Conservation (phyloP, 2,113 vertebrate genomes). For the Serinus canaria region DNA sequence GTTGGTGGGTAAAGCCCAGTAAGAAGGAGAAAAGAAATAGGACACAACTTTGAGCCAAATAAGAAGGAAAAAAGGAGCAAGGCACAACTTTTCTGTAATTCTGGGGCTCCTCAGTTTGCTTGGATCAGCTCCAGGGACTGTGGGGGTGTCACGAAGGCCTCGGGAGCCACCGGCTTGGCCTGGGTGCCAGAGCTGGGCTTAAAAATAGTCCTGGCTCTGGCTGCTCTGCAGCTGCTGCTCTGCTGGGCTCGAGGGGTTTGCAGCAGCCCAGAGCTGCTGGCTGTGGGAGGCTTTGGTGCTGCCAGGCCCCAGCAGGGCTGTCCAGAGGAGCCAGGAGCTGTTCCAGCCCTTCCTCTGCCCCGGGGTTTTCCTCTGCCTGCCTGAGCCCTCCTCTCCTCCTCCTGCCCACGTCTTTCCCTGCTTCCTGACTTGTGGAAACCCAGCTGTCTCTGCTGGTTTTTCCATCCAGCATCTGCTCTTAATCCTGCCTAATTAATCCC, state of each 20-base stretch:
- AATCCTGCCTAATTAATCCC: slow-evolving; percentile 48
- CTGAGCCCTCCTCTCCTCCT: background rate
- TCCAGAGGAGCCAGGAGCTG: accelerated
- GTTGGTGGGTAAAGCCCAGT: background rate
- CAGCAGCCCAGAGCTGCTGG: background rate
- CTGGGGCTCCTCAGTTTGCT: background rate
- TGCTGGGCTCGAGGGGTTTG: accelerated
- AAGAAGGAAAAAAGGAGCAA: background rate
- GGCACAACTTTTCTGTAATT: background rate
- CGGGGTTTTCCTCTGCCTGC: background rate
- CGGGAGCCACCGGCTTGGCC: background rate
- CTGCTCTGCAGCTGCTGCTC: slow-evolving; percentile 16
- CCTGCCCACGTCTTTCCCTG: background rate
- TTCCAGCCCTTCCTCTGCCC: background rate
- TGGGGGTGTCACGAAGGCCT: background rate
- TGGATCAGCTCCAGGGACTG: background rate
- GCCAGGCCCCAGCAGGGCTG: background rate
- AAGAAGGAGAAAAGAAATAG: background rate
- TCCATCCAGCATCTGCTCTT: slow-evolving; percentile 36
- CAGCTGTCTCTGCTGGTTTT: slow-evolving; percentile 15
- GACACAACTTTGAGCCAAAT: no score
- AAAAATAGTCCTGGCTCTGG: background rate
- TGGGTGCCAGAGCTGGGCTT: background rate
- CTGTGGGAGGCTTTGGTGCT: background rate
- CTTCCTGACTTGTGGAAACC: background rate